Evolutionary conservation across 1,140 invertebrate genomes (phyloP).

Genomic region (Micrasema longulum): DNA sequence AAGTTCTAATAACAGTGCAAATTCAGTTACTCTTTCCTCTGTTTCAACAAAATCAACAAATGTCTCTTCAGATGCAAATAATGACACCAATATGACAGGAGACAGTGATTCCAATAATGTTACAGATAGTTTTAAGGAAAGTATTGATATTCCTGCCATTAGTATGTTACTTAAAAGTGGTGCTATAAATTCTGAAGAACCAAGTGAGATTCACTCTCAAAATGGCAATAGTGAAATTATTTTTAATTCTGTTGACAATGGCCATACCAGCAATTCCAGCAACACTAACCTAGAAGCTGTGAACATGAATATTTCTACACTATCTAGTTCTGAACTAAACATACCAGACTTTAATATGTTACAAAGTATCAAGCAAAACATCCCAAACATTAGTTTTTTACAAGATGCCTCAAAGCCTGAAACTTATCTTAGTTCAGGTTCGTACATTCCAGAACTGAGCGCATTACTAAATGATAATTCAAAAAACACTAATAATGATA

Average conservation of each 20-base stretch:
- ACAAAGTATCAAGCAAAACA: conserved; percentile 34
- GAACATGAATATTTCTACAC: conserved; percentile 15
- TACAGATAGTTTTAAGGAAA: conserved; percentile 16
- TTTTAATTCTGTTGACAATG: neutral
- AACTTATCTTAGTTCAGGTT: conserved; percentile 8
- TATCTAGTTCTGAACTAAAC: conserved; percentile 12
- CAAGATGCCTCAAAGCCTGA: conserved; percentile 13
- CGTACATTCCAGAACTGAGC: conserved; percentile 42
- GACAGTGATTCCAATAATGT: conserved; percentile 13
- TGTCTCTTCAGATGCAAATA: conserved; percentile 34
- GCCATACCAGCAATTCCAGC: conserved; percentile 8
- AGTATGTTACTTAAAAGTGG: conserved; percentile 33
- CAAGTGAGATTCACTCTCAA: conserved; percentile 10
- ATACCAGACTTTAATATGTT: conserved; percentile 40
- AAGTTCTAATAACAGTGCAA: neutral
- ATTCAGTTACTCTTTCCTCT: conserved; percentile 32
- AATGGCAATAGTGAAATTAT: neutral
- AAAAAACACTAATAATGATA: conserved; percentile 9
- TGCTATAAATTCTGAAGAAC: neutral
- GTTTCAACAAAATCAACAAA: conserved; percentile 45
- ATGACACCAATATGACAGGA: conserved; percentile 56
- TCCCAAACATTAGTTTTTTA: conserved; percentile 27
- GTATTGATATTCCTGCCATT: conserved; percentile 38
- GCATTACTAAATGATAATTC: conserved; percentile 30
- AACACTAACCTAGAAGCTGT: conserved; percentile 17